Evolutionary conservation across 2,888 invertebrate species (phyloP).

Genomic region (Caenorhabditis sp.): DNA sequence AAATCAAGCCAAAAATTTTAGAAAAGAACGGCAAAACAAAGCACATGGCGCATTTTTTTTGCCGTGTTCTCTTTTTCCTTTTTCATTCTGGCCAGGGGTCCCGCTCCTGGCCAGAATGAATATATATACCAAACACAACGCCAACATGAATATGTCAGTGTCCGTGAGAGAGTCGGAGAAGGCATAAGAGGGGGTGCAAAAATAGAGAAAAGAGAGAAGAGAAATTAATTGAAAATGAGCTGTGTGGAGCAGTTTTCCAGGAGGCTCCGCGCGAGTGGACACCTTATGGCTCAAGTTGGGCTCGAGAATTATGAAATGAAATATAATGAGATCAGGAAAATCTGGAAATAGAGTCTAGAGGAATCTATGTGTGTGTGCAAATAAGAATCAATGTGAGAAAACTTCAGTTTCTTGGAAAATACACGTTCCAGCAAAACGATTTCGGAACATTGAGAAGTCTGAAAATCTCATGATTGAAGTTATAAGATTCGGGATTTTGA

Average conservation of each 20-base stretch:
- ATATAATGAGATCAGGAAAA: background rate
- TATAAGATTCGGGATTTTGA: too few relatives aligned
- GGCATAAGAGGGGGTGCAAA: background rate
- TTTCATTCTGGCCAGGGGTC: too few relatives aligned
- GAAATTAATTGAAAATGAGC: conserved; percentile 59
- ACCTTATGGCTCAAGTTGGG: conserved; percentile 15
- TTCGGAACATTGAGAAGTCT: background rate
- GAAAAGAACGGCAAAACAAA: conserved; percentile 2
- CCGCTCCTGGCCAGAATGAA: background rate
- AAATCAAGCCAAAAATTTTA: background rate
- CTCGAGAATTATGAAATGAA: background rate
- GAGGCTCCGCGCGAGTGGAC: too few relatives aligned
- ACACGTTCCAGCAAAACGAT: too few relatives aligned
- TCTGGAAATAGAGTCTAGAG: background rate
- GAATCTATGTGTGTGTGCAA: background rate
- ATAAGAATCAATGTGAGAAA: too few relatives aligned
- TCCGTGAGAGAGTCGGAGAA: background rate
- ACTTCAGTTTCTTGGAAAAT: too few relatives aligned
- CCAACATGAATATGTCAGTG: conserved; percentile 51
- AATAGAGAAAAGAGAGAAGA: background rate
- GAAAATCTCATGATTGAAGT: background rate
- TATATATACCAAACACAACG: background rate
- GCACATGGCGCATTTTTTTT: background rate
- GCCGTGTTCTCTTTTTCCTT: background rate
- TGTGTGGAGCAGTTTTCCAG: background rate